Conservation (phyloP, 2,113 vertebrate genomes). For the Pachycephala philippinensis region DNA sequence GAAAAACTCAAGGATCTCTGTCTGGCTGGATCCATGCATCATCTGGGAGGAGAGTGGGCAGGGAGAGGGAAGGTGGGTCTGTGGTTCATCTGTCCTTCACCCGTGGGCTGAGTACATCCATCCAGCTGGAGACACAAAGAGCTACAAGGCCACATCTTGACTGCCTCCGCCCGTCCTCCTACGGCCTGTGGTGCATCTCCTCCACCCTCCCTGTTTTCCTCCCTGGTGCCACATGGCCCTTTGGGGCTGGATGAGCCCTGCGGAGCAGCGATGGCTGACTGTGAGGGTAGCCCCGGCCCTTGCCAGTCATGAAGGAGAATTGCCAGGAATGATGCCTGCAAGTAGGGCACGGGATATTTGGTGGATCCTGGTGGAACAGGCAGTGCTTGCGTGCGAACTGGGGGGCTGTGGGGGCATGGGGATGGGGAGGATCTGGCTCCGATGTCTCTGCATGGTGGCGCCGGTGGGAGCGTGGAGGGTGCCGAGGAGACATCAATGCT, state of each 20-base stretch:
- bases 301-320: background rate
- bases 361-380: background rate
- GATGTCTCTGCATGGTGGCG: background rate
- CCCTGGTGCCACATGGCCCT: background rate
- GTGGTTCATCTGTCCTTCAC: background rate
- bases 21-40: background rate
- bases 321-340: background rate
- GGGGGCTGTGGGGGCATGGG: background rate
- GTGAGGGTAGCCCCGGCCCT: background rate
- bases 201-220: background rate
- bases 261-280: fast-evolving
- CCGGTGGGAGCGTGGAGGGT: constrained; percentile 1
- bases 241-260: background rate
- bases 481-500: background rate
- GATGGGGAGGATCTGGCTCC: background rate
- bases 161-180: background rate
- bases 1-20: constrained; percentile 1
- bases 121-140: background rate
- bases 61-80: background rate
- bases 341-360: background rate
- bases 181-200: fast-evolving
- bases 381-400: fast-evolving
- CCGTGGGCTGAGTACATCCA: background rate
- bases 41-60: background rate
- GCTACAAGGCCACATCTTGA: background rate